Conservation (phyloP, 2,888 invertebrate genomes). For the Lasioglossum vierecki region DNA sequence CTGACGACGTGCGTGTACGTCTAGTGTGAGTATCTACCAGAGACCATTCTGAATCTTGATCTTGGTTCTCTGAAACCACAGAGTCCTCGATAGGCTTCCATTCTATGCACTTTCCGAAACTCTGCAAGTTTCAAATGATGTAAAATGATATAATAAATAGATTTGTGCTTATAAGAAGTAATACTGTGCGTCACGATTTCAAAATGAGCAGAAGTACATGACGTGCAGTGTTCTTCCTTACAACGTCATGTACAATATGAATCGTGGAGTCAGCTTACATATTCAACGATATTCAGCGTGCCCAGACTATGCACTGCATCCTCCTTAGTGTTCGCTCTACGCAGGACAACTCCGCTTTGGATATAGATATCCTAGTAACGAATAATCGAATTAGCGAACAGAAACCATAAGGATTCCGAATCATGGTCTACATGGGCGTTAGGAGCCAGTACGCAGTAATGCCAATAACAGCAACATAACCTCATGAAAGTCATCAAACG, state of each 20-base stretch:
- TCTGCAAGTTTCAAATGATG: constrained; percentile 75
- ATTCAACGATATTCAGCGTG: constrained; percentile 89
- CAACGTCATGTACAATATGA: background rate
- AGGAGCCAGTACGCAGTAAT: too few relatives aligned
- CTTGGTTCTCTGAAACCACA: constrained; percentile 90
- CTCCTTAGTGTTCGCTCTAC: constrained; percentile 85
- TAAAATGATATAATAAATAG: too few relatives aligned
- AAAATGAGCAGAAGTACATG: too few relatives aligned
- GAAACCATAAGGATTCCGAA: background rate
- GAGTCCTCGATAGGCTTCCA: constrained; percentile 93
- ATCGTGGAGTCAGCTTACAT: constrained; percentile 78
- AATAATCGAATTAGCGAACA: background rate
- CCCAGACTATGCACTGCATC: constrained; percentile 88
- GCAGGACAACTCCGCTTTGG: constrained; percentile 92
- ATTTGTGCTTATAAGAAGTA: too few relatives aligned
- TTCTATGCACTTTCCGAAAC: constrained; percentile 88
- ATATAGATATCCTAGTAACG: constrained; percentile 88
- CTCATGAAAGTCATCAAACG: constrained; percentile 15
- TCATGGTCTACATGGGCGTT: background rate
- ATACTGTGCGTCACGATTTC: too few relatives aligned
- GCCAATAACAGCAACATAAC: constrained; percentile 15
- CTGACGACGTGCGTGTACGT: constrained; percentile 85
- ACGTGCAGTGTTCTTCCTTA: too few relatives aligned
- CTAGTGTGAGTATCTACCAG: constrained; percentile 91
- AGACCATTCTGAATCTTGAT: constrained; percentile 91